Evolutionary conservation across 2,797 vertebrate species (phyloP).

Genomic region (Lagorchestes hirsutus): DNA sequence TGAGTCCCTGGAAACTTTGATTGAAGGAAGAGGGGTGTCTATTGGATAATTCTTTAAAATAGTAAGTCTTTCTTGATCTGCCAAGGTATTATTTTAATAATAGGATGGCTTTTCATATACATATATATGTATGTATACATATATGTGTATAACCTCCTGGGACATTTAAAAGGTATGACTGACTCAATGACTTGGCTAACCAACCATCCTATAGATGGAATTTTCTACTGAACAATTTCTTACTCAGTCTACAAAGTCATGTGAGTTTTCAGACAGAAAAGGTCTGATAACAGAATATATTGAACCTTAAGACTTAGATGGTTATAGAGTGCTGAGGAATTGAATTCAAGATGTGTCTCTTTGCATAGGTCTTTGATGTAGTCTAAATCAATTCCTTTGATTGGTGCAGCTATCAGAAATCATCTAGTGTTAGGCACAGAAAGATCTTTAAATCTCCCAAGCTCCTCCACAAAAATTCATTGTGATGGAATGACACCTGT

Average conservation of each 20-base stretch:
- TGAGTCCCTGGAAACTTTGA: not conserved
- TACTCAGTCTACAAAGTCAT: accelerated
- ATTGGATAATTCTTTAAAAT: not conserved
- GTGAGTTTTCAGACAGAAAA: not conserved
- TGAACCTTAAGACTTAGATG: not conserved
- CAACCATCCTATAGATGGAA: not conserved
- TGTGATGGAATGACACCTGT: not conserved
- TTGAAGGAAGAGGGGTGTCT: not conserved
- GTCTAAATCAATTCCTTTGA: not conserved
- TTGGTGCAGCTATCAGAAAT: not conserved
- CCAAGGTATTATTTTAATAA: not conserved
- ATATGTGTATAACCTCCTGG: accelerated
- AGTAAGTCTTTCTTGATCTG: not conserved
- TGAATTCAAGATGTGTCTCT: accelerated
- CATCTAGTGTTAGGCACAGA: accelerated
- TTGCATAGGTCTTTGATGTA: no score
- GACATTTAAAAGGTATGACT: not conserved
- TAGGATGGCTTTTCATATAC: not conserved
- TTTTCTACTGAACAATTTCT: accelerated
- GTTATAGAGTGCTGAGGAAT: accelerated
- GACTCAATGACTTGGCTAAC: accelerated
- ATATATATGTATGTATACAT: not conserved
- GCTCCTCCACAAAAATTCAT: accelerated
- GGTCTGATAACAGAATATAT: not conserved
- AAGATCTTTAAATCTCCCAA: not conserved